These are phyloP conservation scores for Hirtodrosophila cameraria DNA, from an alignment of 2,888 invertebrate species.

Conservation along the genomic window DNA sequence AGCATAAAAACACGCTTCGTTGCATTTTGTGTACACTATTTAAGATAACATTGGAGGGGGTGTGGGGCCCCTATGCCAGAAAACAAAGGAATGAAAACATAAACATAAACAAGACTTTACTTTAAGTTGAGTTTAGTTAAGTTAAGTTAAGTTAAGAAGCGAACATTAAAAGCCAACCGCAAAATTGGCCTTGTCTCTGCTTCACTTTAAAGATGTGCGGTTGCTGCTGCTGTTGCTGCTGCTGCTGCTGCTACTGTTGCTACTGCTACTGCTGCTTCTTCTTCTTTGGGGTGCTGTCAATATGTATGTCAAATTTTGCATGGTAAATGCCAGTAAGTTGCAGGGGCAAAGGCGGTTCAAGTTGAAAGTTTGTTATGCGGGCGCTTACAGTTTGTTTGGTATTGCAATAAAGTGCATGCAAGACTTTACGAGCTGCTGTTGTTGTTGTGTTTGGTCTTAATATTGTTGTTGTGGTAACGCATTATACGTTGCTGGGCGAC, in stretches of 20 bases:
- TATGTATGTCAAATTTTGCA: slow-evolving; percentile 24
- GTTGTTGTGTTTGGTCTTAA: background rate
- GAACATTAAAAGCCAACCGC: slow-evolving; percentile 27
- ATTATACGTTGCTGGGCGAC: slow-evolving; percentile 1
- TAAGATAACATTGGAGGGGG: slow-evolving; percentile 1
- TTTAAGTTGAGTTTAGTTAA: too few species aligned
- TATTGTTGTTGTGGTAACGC: slow-evolving; percentile 21
- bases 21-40: slow-evolving; percentile 51
- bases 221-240: slow-evolving; percentile 4
- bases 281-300: slow-evolving; percentile 3
- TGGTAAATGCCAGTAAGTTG: background rate
- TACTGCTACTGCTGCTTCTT: background rate
- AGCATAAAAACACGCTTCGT: slow-evolving; percentile 29
- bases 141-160: slow-evolving; percentile 25
- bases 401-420: slow-evolving; percentile 50
- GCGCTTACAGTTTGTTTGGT: slow-evolving; percentile 11
- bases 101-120: slow-evolving; percentile 70
- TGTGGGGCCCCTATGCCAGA: background rate
- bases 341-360: slow-evolving; percentile 1
- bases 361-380: slow-evolving; percentile 36
- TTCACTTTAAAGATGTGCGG: too few species aligned
- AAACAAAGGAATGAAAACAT: slow-evolving; percentile 44
- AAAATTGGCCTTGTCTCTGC: slow-evolving; percentile 23
- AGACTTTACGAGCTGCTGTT: slow-evolving; percentile 36
- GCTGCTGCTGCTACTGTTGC: background rate